phyloP scores from a whole-genome alignment of 1,140 invertebrate genomes.

The Zaprionus davidi region DNA sequence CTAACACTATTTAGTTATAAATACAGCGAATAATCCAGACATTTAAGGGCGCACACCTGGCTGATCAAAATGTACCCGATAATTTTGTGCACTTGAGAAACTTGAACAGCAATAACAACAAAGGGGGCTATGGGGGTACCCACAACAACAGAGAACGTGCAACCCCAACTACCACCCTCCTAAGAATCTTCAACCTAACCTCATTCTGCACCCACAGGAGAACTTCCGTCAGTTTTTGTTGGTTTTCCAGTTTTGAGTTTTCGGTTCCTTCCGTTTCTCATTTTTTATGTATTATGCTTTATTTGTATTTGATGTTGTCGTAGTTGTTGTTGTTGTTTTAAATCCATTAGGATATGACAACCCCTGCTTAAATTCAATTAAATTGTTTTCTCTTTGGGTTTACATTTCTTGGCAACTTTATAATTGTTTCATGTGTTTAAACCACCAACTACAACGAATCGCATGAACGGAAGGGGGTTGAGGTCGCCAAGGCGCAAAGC shows the following conservation, averaged over 20 bases:
- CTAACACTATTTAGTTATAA: too few relatives aligned
- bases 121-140: too few relatives aligned
- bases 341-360: constrained; percentile 83
- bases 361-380: constrained; percentile 82
- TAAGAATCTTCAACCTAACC: constrained; percentile 6
- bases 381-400: constrained; percentile 81
- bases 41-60: background rate
- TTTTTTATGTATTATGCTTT: constrained; percentile 61
- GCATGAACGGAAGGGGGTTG: background rate
- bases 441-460: constrained; percentile 56
- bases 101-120: background rate
- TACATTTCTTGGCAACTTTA: constrained; percentile 81
- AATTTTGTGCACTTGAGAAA: background rate
- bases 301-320: constrained; percentile 65
- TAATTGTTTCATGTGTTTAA: constrained; percentile 83
- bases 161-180: background rate
- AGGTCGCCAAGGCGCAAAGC: constrained; percentile 67
- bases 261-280: constrained; percentile 15
- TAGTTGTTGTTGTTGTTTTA: constrained; percentile 69
- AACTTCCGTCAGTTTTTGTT: constrained; percentile 25
- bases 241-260: background rate
- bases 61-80: background rate
- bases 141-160: background rate
- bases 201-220: constrained; percentile 6
- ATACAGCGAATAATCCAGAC: background rate